Base-by-base conservation (phyloP, 2,113 vertebrate genomes). In the Procapra przewalskii region DNA sequence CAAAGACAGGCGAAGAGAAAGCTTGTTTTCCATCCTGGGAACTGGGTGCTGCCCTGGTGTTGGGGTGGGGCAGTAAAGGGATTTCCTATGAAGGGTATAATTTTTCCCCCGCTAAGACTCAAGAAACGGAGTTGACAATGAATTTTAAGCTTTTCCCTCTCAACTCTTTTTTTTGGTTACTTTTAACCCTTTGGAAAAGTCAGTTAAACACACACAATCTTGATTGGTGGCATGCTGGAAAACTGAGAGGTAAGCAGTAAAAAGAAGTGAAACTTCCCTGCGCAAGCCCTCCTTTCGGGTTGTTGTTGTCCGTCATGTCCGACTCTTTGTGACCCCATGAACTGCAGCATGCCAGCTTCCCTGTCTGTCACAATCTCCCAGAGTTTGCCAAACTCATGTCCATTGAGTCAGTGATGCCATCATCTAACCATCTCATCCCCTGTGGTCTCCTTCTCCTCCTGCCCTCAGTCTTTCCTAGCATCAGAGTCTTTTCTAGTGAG, bases 111-210 rank as follows among this genome's bases (percentile, higher is more conserved):
- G 4, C 33, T 85, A 33, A 48, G 36, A 88, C 59, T 80, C 55
- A 81, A 75, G 33, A 43, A 77, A 36, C 29, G n/a, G 43, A 54
- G n/a, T 54, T 48, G 40, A 67, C 31, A 17, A 43, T 1, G 29
- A 33, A 85, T 91, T 91, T 95, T 77, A 80, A 93, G 25, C 4
- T 9, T 45, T 54, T 94, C 23, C 3, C 52, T 23, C 23, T 36
- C 21, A 6, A 29, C 8, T 12, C 25, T 93, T 93, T 94, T 23
- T 91, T 94, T 27, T 52, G 50, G 59, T 85, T 86, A 57, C 16
- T 64, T 90, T 79, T 67, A 93, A 95, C 33, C 9, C 75, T 95
- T 88, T 67, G 21, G 79, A 54, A 95, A 94, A 97, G 75, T 40
- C 81, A 36, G 0, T 54, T 79, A 79, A 90, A 7, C 2, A 36